Base-by-base conservation (phyloP, 2,888 invertebrate genomes). In the Diarsia rubi region DNA sequence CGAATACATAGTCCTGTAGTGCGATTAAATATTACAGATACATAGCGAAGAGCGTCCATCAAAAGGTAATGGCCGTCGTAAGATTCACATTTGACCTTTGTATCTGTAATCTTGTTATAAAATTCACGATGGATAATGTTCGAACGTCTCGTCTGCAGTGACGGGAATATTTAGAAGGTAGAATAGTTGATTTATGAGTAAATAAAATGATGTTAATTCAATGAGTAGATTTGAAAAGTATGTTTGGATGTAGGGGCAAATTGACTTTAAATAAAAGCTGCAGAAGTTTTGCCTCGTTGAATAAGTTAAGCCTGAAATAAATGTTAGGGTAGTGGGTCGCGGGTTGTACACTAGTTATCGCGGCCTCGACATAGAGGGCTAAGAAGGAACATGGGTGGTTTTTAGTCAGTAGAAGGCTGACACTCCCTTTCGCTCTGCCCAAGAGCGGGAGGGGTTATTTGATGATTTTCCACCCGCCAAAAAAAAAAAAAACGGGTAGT, bases 81-180 rank as follows among this genome's bases (percentile, higher is more conserved):
- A 62, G 57, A 57, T 45, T 8, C 73, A 79, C 27, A 59, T 68
- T 68, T 59, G 69, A 65, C 80, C 69, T 44, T 54, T 31, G 37
- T 44, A 37, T 24, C 21, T 67, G n/a, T 64, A 67, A 78, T 68
- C 57, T 64, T 45, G n/a, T 59, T 67, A 73, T 68, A 68, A 64
- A 68, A 68, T 57, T 67, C 31, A 78, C 52, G 79, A 68, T 52
- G 19, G 19, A 31, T 59, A 31, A 64, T n/a, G 19, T 64, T 62
- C n/a, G 21, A 24, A 67, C 24, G 19, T 70, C 14, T 57, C 21
- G 31, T 49, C 16, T 57, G 49, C 19, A 14, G 2, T 31, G 49
- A 12, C 9, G 64, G 31, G 16, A 73, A 52, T 54, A 74, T 54
- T 45, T 37, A 21, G 5, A 54, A 64, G 21, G 12, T 21, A n/a